Percentiles rank a stretch among this genome's conserved stretches.
Conservation (phyloP, 2,797 vertebrate genomes). For the Labeo calbasu region DNA sequence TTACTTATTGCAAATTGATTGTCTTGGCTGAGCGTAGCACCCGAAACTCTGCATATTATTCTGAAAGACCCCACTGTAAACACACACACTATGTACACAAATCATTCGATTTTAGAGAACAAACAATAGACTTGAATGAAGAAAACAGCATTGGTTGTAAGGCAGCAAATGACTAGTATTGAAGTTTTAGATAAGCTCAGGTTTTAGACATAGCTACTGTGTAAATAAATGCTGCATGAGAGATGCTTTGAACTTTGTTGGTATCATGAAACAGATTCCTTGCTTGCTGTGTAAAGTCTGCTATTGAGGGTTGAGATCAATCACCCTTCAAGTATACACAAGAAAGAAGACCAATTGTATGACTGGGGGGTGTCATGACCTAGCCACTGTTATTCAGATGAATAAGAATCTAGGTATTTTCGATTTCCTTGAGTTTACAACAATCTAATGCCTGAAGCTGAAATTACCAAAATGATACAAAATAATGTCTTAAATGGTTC, state of each 20-base stretch:
- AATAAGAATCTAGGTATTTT: background rate
- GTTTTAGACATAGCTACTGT: background rate
- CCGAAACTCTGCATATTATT: background rate
- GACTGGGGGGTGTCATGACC: background rate
- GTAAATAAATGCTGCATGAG: background rate
- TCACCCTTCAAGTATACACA: background rate
- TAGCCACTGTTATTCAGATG: background rate
- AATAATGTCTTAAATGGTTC: background rate
- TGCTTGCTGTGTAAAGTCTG: background rate
- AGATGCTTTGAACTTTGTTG: background rate
- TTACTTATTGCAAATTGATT: background rate
- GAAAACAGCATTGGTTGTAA: background rate
- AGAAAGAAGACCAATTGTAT: background rate
- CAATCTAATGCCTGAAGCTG: background rate
- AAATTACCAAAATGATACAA: background rate
- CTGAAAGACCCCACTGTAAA: background rate
- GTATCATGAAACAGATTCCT: background rate
- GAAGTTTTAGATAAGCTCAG: background rate
- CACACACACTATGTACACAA: background rate
- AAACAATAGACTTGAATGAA: background rate
- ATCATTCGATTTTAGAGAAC: background rate
- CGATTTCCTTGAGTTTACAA: background rate
- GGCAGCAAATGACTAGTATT: background rate
- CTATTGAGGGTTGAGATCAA: background rate
- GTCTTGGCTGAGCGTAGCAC: background rate